Evolutionary conservation across 2,113 vertebrate genomes (phyloP), one percentile per base, ranked within the genome.

Genomic region (Martes martes): DNA sequence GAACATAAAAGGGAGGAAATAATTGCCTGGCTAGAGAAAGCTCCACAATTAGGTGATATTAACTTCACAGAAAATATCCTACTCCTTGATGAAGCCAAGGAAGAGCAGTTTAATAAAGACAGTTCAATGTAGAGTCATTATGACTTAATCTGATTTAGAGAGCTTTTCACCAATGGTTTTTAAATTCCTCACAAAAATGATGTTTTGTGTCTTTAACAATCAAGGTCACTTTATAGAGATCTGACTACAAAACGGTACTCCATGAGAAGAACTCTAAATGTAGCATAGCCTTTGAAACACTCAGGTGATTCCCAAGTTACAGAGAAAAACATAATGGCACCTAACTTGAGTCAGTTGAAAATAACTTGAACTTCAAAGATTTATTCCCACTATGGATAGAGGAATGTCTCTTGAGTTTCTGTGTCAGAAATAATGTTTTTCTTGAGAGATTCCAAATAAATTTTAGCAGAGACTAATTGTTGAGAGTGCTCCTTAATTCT

Each of bases 181-280:
- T 2, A 6, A 96, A 80, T 39, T 90, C 61, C 0, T 88, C 39
- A 6, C 3, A 97, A 95, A 91, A 95, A 89, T 67, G 92, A 93
- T 33, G 24, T 23, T 95, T 69, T 89, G 91, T 93, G 47, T 19
- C 42, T 76, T 94, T 36, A 95, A 50, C 33, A 95, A 47, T 78
- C 78, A 96, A 83, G 96, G 95, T 57, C 74, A n/a, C 94, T 50
- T 79, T 95, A 78, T 6, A 61, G 59, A 94, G 59, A 92, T 1
- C 18, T 9, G 92, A 50, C 9, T 63, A 95, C 59, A 97, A 50
- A 10, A 96, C 18, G 94, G 31, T 78, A 69, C 97, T 96, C 65
- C 85, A 0, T 97, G 55, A 97, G 52, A 89, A 52, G n/a, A 97
- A 96, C 57, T 96, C 97, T 28, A 98, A 97, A 96, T 19, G 33